A percentile compares a stretch with the other conserved stretches of the same genome.
Evolutionary conservation across 1,140 invertebrate genomes (phyloP).

Genomic region (Nomia melanderi): DNA sequence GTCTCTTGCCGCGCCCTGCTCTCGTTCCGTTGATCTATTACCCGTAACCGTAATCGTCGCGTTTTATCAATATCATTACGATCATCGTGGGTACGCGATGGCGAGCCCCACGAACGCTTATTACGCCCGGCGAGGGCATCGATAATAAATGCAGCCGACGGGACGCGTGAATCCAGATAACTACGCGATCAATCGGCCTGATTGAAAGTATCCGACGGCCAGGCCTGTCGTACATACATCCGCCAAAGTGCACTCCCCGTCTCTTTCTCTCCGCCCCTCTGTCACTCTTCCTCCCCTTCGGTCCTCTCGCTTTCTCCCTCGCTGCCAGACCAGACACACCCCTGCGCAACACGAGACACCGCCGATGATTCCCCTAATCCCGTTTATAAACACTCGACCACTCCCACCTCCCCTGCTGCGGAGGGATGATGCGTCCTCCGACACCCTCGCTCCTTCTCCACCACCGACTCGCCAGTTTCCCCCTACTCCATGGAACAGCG

Average conservation of each 20-base stretch:
- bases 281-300: neutral
- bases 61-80: neutral
- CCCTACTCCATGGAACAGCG: too few relatives aligned
- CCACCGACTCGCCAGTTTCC: too few relatives aligned
- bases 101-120: too few relatives aligned
- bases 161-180: constrained; percentile 51
- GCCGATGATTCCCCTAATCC: constrained; percentile 74
- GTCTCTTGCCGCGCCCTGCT: too few relatives aligned
- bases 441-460: constrained; percentile 43
- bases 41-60: neutral
- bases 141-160: constrained; percentile 35
- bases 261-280: neutral
- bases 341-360: constrained; percentile 40
- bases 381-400: constrained; percentile 76
- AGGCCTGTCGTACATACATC: constrained; percentile 13
- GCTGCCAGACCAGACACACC: constrained; percentile 18
- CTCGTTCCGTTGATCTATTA: neutral
- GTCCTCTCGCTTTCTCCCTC: too few relatives aligned
- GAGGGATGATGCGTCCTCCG: constrained; percentile 28
- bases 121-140: neutral
- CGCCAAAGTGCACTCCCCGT: constrained; percentile 20
- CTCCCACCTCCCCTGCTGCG: constrained; percentile 67
- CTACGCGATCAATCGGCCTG: constrained; percentile 61
- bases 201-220: constrained; percentile 51
- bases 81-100: neutral